Evolutionary conservation across 2,113 vertebrate species (phyloP), one percentile per base, ranked within the genome.

Genomic region (Heterochromis multidens): DNA sequence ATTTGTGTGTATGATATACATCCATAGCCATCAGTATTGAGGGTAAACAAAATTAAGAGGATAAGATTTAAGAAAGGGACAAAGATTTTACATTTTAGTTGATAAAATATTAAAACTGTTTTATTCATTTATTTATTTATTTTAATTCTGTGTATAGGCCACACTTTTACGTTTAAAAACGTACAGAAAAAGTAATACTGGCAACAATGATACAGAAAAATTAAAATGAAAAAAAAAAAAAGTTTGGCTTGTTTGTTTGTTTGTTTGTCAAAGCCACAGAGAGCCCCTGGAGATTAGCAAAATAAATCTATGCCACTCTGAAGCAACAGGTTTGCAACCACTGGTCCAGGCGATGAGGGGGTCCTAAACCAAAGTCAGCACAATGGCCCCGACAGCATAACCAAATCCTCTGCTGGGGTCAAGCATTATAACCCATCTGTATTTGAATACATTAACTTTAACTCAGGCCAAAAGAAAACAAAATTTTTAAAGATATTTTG

Each of bases 11-110:
- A 37, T 11, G n/a, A 27, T 43, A 37, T 25, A 67, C 37, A 17
- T 67, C n/a, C 37, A 67, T 27, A 43, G 16, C 37, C 23, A 70
- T 0, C 1, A 0, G 17, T 70, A 46, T 23, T 19, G 10, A 46
- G 63, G 25, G 14, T 70, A 25, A 70, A 25, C 37, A 70, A 46
- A 46, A 70, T 27, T 43, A 70, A 70, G 63, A 43, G 13, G 10
- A 7, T 1, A 23, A 25, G 2, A 65, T 25, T 25, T n/a, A 65
- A 65, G 35, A 65, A 1, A 27, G 37, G 37, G 14, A 46, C 37
- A 6, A 70, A 27, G 3, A 46, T 27, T 70, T 1, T 46, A 46
- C 37, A 19, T 19, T 27, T 70, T 25, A 0, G 14, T 16, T 46
- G 0, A 46, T 70, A 46, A 70, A 70, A 70, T 65, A 40, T 65